Percentiles rank a stretch among this genome's conserved stretches.
Evolutionary conservation across 2,113 vertebrate species (phyloP).

Genomic region (Neogobius melanostomus): DNA sequence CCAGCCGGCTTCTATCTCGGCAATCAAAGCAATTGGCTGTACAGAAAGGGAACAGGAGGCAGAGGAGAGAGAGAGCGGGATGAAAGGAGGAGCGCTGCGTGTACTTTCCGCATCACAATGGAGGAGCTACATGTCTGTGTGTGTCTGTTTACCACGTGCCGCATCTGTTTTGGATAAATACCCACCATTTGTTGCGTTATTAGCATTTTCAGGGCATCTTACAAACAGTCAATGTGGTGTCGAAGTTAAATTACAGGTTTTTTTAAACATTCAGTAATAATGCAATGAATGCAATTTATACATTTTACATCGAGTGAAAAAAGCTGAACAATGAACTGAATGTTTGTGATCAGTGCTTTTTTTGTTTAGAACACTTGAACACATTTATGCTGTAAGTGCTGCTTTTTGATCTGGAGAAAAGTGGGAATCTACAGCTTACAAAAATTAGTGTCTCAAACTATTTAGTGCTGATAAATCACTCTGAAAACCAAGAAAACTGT

Average conservation of each 20-base stretch:
- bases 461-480: no score
- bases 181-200: slow-evolving; percentile 14
- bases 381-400: no score
- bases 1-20: slow-evolving; percentile 89
- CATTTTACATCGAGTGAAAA: no score
- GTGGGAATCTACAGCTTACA: no score
- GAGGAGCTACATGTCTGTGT: slow-evolving; percentile 78
- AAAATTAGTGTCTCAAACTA: no score
- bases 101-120: slow-evolving; percentile 87
- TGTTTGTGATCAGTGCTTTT: no score
- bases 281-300: neutral
- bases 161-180: slow-evolving; percentile 39
- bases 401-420: no score
- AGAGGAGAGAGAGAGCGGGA: slow-evolving; percentile 64
- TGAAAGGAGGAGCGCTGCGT: slow-evolving; percentile 71
- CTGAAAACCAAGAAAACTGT: no score
- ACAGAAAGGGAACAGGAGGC: slow-evolving; percentile 78
- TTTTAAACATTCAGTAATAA: neutral
- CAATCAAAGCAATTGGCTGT: slow-evolving; percentile 98
- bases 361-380: no score
- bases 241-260: neutral
- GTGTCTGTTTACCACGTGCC: slow-evolving; percentile 35
- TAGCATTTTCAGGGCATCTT: slow-evolving; percentile 24
- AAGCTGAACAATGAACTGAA: no score
- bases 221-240: neutral